phyloP scores from a whole-genome alignment of 2,113 vertebrate species.

The Takifugu flavidus region DNA sequence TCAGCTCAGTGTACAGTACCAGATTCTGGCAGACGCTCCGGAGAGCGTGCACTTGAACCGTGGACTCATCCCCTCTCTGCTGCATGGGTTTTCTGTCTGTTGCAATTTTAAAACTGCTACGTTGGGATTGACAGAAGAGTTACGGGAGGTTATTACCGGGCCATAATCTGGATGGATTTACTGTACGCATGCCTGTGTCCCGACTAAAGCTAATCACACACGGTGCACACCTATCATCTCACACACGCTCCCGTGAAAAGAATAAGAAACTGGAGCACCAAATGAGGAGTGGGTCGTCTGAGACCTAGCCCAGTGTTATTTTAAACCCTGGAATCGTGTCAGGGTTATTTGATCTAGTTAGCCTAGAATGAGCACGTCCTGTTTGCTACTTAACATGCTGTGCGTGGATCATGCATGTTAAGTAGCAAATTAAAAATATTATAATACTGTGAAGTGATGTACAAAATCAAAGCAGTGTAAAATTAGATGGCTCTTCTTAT shows the following conservation, averaged over 20 bases:
- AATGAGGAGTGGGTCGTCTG: constrained; percentile 67
- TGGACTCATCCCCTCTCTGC: too few relatives aligned
- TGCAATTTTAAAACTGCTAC: too few relatives aligned
- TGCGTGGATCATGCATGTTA: neutral
- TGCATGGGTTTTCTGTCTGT: too few relatives aligned
- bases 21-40: too few relatives aligned
- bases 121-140: too few relatives aligned
- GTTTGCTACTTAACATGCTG: constrained; percentile 17
- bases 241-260: constrained; percentile 14
- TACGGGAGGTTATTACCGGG: too few relatives aligned
- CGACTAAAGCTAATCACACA: neutral
- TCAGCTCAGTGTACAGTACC: too few relatives aligned
- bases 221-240: constrained; percentile 1
- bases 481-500: too few relatives aligned
- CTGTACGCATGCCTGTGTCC: neutral
- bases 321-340: constrained; percentile 63
- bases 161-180: too few relatives aligned
- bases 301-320: constrained; percentile 71
- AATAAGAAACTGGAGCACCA: constrained; percentile 57
- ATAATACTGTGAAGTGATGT: neutral
- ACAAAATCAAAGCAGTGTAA: neutral
- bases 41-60: too few relatives aligned
- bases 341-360: constrained; percentile 67
- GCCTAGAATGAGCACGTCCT: constrained; percentile 49
- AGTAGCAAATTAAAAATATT: neutral